These are phyloP conservation scores for Henricia sp. DNA, from an alignment of 53 echinoderm and acorn worm species.

Conservation along the genomic window DNA sequence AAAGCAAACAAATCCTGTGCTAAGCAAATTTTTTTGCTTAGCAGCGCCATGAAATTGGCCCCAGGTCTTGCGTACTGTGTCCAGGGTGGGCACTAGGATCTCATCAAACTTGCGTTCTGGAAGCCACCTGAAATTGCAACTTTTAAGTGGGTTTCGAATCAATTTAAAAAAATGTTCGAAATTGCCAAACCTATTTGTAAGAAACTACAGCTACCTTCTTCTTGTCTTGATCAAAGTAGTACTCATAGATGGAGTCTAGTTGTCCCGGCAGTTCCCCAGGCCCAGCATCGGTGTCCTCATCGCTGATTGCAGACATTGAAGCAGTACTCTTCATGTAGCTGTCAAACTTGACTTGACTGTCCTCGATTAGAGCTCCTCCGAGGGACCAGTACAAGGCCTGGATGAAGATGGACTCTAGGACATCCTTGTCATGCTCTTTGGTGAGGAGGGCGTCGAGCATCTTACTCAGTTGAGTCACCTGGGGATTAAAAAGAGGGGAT, in stretches of 20 bases:
- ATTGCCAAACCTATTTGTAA: too few species aligned
- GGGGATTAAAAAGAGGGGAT: neutral
- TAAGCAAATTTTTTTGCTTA: too few species aligned
- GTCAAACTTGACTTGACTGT: conserved; percentile 91
- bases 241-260: conserved; percentile 86
- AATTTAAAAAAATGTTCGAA: too few species aligned
- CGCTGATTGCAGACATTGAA: conserved; percentile 74
- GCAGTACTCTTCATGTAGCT: conserved; percentile 80
- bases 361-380: conserved; percentile 90
- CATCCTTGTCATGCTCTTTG: conserved; percentile 77
- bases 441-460: conserved; percentile 90
- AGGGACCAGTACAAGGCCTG: conserved; percentile 95
- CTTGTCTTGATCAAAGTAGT: conserved; percentile 87
- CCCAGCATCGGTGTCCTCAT: conserved; percentile 78
- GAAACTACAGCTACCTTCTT: conserved; percentile 77
- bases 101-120: conserved; percentile 94
- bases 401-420: conserved; percentile 89
- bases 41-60: too few species aligned
- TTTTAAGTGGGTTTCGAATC: too few species aligned
- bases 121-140: neutral
- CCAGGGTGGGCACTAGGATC: conserved; percentile 96
- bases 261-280: conserved; percentile 92
- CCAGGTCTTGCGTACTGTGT: conserved; percentile 91
- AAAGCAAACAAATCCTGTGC: too few species aligned
- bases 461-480: conserved; percentile 91